phyloP scores from a whole-genome alignment of 2,797 vertebrate species.

The Liparis tanakae region DNA sequence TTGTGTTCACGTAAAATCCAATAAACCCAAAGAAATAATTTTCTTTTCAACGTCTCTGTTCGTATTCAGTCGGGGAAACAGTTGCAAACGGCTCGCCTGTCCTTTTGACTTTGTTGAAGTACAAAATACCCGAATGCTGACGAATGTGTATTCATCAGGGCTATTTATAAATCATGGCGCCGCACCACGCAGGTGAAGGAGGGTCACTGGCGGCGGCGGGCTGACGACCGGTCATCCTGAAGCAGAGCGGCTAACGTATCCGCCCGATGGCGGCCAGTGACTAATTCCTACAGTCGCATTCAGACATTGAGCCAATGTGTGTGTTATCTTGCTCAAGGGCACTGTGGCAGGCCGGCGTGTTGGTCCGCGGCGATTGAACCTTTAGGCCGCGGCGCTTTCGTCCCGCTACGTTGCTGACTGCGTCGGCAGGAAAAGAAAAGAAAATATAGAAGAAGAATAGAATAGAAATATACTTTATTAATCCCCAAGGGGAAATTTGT shows the following conservation, averaged over 20 bases:
- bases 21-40: neutral
- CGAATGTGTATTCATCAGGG: slow-evolving; percentile 73
- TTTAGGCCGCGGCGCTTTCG: slow-evolving; percentile 2
- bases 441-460: too few species aligned
- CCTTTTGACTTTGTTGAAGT: slow-evolving; percentile 67
- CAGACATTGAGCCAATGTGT: slow-evolving; percentile 29
- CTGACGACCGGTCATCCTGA: slow-evolving; percentile 26
- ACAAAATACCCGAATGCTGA: slow-evolving; percentile 68
- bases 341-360: neutral
- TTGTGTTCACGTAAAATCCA: neutral
- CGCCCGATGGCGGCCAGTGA: slow-evolving; percentile 22
- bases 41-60: neutral
- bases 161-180: slow-evolving; percentile 70
- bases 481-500: too few species aligned
- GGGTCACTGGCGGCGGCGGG: slow-evolving; percentile 56
- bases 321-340: slow-evolving; percentile 40
- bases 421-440: slow-evolving; percentile 43
- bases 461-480: too few species aligned
- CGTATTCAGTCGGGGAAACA: neutral
- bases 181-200: slow-evolving; percentile 63
- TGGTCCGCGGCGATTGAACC: slow-evolving; percentile 13
- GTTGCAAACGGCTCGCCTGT: slow-evolving; percentile 25
- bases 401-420: neutral
- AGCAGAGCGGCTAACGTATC: slow-evolving; percentile 43
- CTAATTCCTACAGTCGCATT: slow-evolving; percentile 29